phyloP scores from a whole-genome alignment of 2,888 invertebrate genomes.

The Agonum fuliginosum region DNA sequence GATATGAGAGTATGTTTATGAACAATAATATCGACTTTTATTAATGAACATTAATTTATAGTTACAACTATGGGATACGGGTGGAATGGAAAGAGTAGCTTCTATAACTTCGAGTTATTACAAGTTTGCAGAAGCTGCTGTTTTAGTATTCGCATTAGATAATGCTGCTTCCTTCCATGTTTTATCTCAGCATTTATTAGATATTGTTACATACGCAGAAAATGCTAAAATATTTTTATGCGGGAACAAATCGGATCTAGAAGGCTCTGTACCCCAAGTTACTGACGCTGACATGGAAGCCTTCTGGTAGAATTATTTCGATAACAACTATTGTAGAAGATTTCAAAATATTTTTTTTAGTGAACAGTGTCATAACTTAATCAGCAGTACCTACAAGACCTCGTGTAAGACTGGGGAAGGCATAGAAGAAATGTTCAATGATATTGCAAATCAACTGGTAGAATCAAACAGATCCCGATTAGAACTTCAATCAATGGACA shows the following conservation, averaged over 20 bases:
- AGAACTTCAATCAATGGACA: constrained; percentile 86
- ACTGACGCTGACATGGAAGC: constrained; percentile 91
- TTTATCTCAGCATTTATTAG: constrained; percentile 92
- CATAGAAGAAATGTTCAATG: constrained; percentile 92
- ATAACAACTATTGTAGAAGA: constrained; percentile 10
- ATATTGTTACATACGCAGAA: constrained; percentile 95
- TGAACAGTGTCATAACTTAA: constrained; percentile 93
- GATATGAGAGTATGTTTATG: constrained; percentile 85
- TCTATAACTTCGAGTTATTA: constrained; percentile 97
- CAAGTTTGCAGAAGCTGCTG: constrained; percentile 95
- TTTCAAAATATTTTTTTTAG: constrained; percentile 76
- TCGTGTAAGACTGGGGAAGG: constrained; percentile 92
- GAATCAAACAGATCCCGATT: constrained; percentile 88
- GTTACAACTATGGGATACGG: constrained; percentile 97
- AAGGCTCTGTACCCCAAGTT: constrained; percentile 83
- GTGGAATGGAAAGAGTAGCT: constrained; percentile 96
- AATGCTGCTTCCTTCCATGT: constrained; percentile 95
- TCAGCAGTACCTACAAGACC: constrained; percentile 91
- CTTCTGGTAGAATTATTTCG: constrained; percentile 80
- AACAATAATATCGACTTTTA: neutral
- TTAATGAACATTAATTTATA: constrained; percentile 69
- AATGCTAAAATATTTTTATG: constrained; percentile 96
- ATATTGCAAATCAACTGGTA: constrained; percentile 88
- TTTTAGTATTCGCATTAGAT: constrained; percentile 92
- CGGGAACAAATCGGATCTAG: constrained; percentile 92